Evolutionary conservation across 2,888 invertebrate genomes (phyloP).

Genomic region (Cheilosia grossa): DNA sequence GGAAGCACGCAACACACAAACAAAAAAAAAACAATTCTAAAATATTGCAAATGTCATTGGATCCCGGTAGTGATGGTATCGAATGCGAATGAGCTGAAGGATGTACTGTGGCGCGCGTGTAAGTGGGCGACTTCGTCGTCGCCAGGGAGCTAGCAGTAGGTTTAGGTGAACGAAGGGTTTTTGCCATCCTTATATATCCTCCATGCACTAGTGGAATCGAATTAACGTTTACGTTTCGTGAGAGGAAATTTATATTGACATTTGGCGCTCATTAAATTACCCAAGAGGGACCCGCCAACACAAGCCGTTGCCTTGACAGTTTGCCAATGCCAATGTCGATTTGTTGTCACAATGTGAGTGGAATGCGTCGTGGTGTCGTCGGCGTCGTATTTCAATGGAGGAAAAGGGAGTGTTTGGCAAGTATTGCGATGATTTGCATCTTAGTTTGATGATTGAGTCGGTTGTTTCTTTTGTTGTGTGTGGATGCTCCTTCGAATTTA

Average conservation of each 20-base stretch:
- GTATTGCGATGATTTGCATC: too few relatives aligned
- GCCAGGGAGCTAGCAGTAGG: background rate
- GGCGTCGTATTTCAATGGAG: too few relatives aligned
- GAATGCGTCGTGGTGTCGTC: conserved; percentile 37
- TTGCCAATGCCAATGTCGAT: conserved; percentile 18
- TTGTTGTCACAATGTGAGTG: conserved; percentile 50
- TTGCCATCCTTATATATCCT: conserved; percentile 7
- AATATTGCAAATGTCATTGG: conserved; percentile 74
- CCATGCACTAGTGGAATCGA: conserved; percentile 62
- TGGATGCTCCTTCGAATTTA: too few relatives aligned
- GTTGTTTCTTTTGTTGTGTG: too few relatives aligned
- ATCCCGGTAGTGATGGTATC: conserved; percentile 61
- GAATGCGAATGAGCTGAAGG: conserved; percentile 69
- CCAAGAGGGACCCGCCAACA: conserved; percentile 44
- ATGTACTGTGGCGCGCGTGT: conserved; percentile 18
- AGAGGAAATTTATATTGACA: conserved; percentile 73
- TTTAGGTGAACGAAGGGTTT: conserved; percentile 16
- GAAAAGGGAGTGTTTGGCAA: too few relatives aligned
- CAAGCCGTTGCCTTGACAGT: conserved; percentile 7
- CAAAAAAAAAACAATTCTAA: conserved; percentile 45
- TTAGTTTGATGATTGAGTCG: too few relatives aligned
- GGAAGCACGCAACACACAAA: conserved; percentile 4
- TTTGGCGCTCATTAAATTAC: conserved; percentile 73
- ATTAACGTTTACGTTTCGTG: conserved; percentile 73
- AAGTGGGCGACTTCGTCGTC: background rate